A percentile compares a stretch with the other conserved stretches of the same genome.
Evolutionary conservation across 2,113 vertebrate species (phyloP).

Genomic region (Pithys albifrons): DNA sequence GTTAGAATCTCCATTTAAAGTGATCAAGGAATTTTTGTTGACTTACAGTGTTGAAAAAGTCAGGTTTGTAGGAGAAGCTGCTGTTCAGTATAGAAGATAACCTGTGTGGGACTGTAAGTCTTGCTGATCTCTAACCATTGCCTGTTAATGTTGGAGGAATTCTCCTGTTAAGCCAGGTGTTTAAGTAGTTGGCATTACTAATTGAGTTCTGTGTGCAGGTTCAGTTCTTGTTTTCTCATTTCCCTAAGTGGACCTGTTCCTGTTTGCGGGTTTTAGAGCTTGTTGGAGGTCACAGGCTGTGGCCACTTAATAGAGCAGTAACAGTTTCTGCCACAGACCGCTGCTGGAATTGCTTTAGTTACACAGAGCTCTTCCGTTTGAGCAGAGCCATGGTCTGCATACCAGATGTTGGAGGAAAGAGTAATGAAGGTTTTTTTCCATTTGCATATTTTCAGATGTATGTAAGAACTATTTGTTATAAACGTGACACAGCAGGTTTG

Average conservation of each 20-base stretch:
- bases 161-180: background rate
- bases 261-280: background rate
- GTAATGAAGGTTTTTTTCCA: background rate
- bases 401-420: conserved; percentile 22
- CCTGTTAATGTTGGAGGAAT: background rate
- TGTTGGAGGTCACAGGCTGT: background rate
- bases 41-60: background rate
- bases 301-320: background rate
- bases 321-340: background rate
- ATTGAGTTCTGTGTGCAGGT: background rate
- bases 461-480: conserved; percentile 23
- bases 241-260: background rate
- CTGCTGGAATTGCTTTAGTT: background rate
- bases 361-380: background rate
- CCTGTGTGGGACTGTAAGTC: background rate
- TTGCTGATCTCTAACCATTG: background rate
- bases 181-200: background rate
- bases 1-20: background rate
- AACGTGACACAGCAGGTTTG: conserved; percentile 44
- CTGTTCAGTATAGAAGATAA: background rate
- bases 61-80: background rate
- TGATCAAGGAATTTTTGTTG: background rate
- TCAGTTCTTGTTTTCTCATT: background rate
- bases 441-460: conserved; percentile 37
- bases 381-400: background rate